These are phyloP conservation scores for Dipus sagitta DNA, from an alignment of 2,797 vertebrate species.

Conservation along the genomic window DNA sequence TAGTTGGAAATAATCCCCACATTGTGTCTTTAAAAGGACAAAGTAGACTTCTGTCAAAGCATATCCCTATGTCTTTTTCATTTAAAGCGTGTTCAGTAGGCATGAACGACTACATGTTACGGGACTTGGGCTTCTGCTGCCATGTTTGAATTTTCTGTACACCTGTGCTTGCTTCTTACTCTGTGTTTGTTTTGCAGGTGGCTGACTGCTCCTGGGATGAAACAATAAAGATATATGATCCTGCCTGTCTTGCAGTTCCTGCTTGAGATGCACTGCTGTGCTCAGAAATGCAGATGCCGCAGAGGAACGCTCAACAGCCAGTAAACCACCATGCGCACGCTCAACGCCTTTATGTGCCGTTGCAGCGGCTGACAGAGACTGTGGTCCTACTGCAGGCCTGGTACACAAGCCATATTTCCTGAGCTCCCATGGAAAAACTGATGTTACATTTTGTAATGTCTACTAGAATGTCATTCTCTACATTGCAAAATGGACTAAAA, in stretches of 20 bases:
- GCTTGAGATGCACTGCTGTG: conserved; percentile 75
- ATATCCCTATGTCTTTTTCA: neutral
- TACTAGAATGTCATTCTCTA: conserved; percentile 63
- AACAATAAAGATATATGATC: conserved; percentile 95
- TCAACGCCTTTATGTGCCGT: conserved; percentile 53
- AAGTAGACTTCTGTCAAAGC: neutral
- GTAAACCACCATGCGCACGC: conserved; percentile 58
- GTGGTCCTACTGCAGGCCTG: conserved; percentile 63
- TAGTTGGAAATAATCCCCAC: neutral
- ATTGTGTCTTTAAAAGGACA: conserved; percentile 23
- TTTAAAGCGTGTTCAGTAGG: neutral
- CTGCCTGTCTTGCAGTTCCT: conserved; percentile 89
- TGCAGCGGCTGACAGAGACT: conserved; percentile 50
- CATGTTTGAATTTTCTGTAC: neutral
- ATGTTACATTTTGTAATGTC: conserved; percentile 65
- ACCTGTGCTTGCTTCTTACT: neutral
- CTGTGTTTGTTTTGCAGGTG: conserved; percentile 90
- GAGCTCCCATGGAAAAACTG: conserved; percentile 68
- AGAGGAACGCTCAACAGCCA: conserved; percentile 44
- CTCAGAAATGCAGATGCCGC: conserved; percentile 53
- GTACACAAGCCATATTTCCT: conserved; percentile 74
- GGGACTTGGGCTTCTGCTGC: neutral
- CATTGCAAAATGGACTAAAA: conserved; percentile 75
- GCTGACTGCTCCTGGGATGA: conserved; percentile 99
- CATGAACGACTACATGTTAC: neutral